Evolutionary conservation across 2,113 vertebrate genomes (phyloP).

Genomic region (Xiphorhynchus elegans): DNA sequence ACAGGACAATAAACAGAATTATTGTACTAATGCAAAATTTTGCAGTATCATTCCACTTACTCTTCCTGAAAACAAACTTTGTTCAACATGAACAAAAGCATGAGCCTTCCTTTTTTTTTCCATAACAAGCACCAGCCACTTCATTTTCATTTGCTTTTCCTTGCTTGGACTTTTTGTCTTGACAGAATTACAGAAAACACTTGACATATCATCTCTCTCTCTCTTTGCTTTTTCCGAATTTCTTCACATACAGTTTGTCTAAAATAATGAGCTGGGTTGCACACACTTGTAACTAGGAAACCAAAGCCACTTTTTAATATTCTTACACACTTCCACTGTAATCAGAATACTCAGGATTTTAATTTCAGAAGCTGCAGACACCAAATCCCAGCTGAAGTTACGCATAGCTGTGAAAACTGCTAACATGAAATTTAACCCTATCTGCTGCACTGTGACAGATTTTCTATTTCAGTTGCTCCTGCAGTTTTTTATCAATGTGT

Average conservation of each 20-base stretch:
- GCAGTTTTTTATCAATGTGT: not conserved
- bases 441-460: not conserved
- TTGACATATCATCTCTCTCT: not conserved
- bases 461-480: not conserved
- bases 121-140: not conserved
- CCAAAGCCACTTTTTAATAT: not conserved
- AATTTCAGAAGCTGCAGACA: conserved; percentile 34
- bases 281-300: not conserved
- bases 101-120: not conserved
- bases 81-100: not conserved
- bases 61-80: not conserved
- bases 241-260: not conserved
- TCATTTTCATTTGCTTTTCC: not conserved
- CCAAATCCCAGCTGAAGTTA: conserved; percentile 29
- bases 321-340: not conserved
- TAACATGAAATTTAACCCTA: not conserved
- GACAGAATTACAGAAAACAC: not conserved
- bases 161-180: not conserved
- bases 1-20: not conserved
- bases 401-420: not conserved
- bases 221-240: not conserved
- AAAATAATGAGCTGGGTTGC: not conserved
- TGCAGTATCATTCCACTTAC: not conserved
- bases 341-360: conserved; percentile 12
- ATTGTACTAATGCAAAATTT: not conserved